These are phyloP conservation scores for Mesaphorura yosii DNA, from an alignment of 1,140 invertebrate species.

Conservation along the genomic window DNA sequence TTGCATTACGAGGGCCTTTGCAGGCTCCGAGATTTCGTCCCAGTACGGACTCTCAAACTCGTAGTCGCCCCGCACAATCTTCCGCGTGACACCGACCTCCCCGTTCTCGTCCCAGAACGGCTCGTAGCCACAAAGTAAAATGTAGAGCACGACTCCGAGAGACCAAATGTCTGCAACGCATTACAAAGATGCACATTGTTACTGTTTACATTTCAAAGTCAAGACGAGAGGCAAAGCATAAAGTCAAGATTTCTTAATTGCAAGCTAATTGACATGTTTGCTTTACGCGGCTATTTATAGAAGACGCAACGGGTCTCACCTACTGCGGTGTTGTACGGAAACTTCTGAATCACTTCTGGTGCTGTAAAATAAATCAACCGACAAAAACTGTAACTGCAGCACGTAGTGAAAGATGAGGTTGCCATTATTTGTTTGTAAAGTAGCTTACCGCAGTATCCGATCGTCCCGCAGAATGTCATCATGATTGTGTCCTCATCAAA, in stretches of 20 bases:
- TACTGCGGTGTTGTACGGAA: slow-evolving; percentile 38
- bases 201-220: too few species aligned
- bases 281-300: too few species aligned
- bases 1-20: slow-evolving; percentile 36
- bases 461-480: slow-evolving; percentile 41
- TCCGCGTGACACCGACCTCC: slow-evolving; percentile 36
- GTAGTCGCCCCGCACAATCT: slow-evolving; percentile 37
- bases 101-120: slow-evolving; percentile 39
- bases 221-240: too few species aligned
- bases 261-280: too few species aligned
- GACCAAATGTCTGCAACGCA: slow-evolving; percentile 49
- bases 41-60: slow-evolving; percentile 40
- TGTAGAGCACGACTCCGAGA: slow-evolving; percentile 43
- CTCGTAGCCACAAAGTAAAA: slow-evolving; percentile 36
- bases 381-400: too few species aligned
- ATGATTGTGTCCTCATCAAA: slow-evolving; percentile 34
- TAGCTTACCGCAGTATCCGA: slow-evolving; percentile 32
- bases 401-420: too few species aligned
- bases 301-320: too few species aligned
- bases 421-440: too few species aligned
- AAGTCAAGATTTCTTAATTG: too few species aligned
- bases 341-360: slow-evolving; percentile 43
- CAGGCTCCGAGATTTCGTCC: slow-evolving; percentile 41
- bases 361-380: slow-evolving; percentile 39
- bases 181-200: too few species aligned